A percentile compares a stretch with the other conserved stretches of the same genome.
These are phyloP conservation scores for Tetheella fluctuosa DNA, from an alignment of 2,888 invertebrate species.

Conservation along the genomic window DNA sequence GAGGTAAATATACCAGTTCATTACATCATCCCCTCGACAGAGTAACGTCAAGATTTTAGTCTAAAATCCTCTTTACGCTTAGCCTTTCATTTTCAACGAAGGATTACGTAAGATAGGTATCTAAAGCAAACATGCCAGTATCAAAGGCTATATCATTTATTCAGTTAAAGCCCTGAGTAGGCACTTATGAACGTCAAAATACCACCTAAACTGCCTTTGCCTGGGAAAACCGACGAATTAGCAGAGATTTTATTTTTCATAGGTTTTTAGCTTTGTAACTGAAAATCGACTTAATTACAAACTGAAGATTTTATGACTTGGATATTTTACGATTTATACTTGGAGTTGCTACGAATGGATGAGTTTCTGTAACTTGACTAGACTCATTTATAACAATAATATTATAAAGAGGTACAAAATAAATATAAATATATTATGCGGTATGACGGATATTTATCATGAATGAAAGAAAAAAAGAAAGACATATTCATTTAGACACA, in stretches of 20 bases:
- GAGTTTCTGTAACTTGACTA: no score
- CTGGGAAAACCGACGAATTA: not conserved
- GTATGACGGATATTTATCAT: no score
- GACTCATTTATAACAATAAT: no score
- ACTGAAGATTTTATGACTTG: not conserved
- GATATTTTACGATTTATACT: not conserved
- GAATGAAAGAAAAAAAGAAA: no score
- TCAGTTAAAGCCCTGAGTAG: not conserved
- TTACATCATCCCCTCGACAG: not conserved
- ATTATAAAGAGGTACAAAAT: no score
- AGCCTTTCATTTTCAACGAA: not conserved
- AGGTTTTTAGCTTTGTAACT: not conserved
- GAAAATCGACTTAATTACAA: not conserved
- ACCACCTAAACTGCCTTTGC: conserved; percentile 4
- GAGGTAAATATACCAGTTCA: not conserved
- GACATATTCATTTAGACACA: no score
- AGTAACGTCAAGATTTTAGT: not conserved
- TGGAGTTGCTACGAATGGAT: not conserved
- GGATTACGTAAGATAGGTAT: conserved; percentile 6
- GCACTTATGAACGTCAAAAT: not conserved
- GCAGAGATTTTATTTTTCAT: not conserved
- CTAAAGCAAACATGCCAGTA: conserved; percentile 7
- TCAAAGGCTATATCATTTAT: conserved; percentile 2
- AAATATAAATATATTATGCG: no score
- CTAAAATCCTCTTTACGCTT: conserved; percentile 3